Base-by-base conservation (phyloP, 2,888 invertebrate species). In the Cancer borealis region DNA sequence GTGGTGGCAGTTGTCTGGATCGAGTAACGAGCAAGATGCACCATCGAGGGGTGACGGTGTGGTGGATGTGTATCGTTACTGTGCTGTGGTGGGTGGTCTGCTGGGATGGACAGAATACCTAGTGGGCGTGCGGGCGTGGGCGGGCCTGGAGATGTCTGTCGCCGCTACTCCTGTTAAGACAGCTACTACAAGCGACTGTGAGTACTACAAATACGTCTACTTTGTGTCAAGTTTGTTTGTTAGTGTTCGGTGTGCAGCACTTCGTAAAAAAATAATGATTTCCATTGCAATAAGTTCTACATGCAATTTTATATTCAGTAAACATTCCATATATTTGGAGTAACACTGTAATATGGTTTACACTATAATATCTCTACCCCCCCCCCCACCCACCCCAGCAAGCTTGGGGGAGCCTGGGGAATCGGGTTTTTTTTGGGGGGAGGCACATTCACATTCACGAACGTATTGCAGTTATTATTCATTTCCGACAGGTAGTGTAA, bases 61-160 rank as follows among this genome's bases (percentile, higher is more conserved):
- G 26, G 73, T 94, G 17, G 60, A 60, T n/a, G 90, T 91, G 39
- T 91, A 87, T 39, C 92, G 91, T 14, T 92, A 92, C 94, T 94
- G 94, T 47, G 92, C 88, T n/a, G 66, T 87, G 21, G 88, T 92
- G 45, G 88, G 39, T 30, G 92, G 91, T 21, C 91, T 92, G 46
- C 91, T 60, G 10, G 66, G 90, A 39, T 94, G 94, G 94, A 94
- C 94, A 8, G 79, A 92, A 66, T 94, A 94, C 39, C 17, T 87
- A 4, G 94, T 94, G 47, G 92, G 92, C 21, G 92, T 94, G 94
- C 84, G 92, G 30, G 94, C 92, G 47, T 94, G 94, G 94, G 60
- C 60, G 39, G 92, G 46, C 17, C 92, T 30, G 5, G 90, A 92
- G 66, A 46, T 94, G 6, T 94, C 94, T 46, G 49, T 91, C 3